Evolutionary conservation across 2,888 invertebrate species (phyloP).

Genomic region (Limnephilus rhombicus): DNA sequence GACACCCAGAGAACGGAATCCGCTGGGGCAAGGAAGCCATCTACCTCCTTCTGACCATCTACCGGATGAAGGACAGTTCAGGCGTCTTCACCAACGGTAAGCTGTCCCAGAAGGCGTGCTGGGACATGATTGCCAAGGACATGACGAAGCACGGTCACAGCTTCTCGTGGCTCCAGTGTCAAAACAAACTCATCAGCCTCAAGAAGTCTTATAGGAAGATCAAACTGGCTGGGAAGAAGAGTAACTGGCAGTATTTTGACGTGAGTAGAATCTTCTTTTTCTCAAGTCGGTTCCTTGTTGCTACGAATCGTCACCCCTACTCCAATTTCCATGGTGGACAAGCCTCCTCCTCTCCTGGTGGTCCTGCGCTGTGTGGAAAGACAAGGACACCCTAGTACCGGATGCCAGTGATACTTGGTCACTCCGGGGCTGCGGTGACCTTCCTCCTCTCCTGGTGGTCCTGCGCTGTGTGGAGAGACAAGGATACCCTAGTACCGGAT

Average conservation of each 20-base stretch:
- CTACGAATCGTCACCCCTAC: too few species aligned
- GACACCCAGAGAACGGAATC: not conserved
- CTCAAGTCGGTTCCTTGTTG: too few species aligned
- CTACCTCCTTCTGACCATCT: slow-evolving; percentile 13
- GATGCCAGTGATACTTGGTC: too few species aligned
- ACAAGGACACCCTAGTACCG: too few species aligned
- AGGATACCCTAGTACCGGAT: too few species aligned
- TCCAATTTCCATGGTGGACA: too few species aligned
- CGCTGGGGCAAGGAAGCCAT: slow-evolving; percentile 27
- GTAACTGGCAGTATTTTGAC: slow-evolving; percentile 29
- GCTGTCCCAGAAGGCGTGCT: not conserved
- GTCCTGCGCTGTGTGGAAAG: too few species aligned
- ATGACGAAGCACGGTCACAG: slow-evolving; percentile 7
- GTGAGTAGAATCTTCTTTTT: not conserved
- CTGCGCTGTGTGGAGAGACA: too few species aligned
- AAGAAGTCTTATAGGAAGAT: slow-evolving; percentile 34
- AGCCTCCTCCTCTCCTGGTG: too few species aligned
- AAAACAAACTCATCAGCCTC: slow-evolving; percentile 23
- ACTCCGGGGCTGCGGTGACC: too few species aligned
- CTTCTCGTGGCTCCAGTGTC: slow-evolving; percentile 23
- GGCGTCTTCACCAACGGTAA: not conserved
- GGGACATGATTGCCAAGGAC: slow-evolving; percentile 29
- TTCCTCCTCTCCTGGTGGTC: too few species aligned
- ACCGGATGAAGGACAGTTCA: not conserved
- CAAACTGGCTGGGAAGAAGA: not conserved